phyloP scores from a whole-genome alignment of 2,888 invertebrate genomes.

The Drosophila affinis region DNA sequence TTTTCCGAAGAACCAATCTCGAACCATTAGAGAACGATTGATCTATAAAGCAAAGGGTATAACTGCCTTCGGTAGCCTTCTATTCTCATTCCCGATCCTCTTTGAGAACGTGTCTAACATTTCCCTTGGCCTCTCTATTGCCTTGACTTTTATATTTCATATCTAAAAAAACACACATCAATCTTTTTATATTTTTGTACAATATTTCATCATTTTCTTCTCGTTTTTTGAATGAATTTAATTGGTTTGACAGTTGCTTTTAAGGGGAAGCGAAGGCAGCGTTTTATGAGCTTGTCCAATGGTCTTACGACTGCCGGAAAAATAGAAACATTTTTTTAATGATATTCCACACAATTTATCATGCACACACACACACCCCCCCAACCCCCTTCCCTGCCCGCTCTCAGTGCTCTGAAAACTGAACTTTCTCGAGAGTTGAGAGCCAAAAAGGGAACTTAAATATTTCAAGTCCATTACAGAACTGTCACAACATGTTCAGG shows the following conservation, averaged over 20 bases:
- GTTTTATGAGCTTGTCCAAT: conserved; percentile 3
- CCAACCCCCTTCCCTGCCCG: too few species aligned
- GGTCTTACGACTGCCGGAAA: neutral
- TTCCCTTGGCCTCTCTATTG: conserved; percentile 33
- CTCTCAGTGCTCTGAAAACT: conserved; percentile 12
- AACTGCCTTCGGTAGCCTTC: conserved; percentile 19
- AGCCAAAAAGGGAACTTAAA: conserved; percentile 27
- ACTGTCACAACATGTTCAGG: conserved; percentile 46
- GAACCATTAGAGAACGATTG: too few species aligned
- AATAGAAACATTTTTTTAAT: neutral
- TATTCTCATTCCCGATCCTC: conserved; percentile 52
- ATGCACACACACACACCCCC: neutral
- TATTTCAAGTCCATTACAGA: conserved; percentile 51
- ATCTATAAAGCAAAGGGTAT: neutral
- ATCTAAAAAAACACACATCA: neutral
- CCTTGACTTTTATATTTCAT: neutral
- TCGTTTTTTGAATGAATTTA: neutral
- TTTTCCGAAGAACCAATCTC: too few species aligned
- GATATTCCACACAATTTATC: neutral
- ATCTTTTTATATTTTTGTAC: neutral
- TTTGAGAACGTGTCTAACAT: conserved; percentile 50
- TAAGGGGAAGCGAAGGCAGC: neutral
- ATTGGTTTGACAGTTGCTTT: neutral
- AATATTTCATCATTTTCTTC: neutral
- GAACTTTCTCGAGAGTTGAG: conserved; percentile 10